These are phyloP conservation scores for Drosophila histrio DNA, from an alignment of 2,888 invertebrate genomes.

Conservation along the genomic window DNA sequence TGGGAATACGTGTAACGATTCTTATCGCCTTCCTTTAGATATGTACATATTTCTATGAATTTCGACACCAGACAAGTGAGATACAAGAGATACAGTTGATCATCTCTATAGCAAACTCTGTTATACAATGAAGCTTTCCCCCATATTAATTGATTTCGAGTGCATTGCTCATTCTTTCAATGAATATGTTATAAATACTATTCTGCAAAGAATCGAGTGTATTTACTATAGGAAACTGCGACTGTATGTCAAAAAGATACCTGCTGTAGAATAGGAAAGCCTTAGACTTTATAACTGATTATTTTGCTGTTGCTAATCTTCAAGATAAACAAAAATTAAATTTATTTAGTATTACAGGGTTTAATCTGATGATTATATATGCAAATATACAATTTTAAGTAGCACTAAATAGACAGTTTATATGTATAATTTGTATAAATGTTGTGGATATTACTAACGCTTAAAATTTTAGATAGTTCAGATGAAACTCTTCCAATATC, in stretches of 20 bases:
- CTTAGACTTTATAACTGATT: background rate
- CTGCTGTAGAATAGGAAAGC: too few species aligned
- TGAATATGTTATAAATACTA: background rate
- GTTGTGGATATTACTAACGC: background rate
- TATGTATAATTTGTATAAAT: background rate
- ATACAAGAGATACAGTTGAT: background rate
- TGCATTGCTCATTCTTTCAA: too few species aligned
- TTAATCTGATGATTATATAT: too few species aligned
- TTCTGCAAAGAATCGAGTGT: background rate
- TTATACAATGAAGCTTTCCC: background rate
- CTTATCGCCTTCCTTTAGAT: too few species aligned
- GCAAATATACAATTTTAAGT: background rate
- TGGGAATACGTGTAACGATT: too few species aligned
- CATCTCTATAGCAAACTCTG: background rate
- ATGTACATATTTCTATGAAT: too few species aligned
- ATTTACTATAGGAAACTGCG: too few species aligned
- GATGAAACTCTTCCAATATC: too few species aligned
- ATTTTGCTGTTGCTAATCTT: background rate
- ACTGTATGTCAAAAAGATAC: too few species aligned
- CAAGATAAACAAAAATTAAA: background rate
- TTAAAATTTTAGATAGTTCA: background rate
- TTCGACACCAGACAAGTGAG: too few species aligned
- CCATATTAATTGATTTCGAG: too few species aligned
- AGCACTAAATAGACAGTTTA: background rate
- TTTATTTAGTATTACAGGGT: background rate